Conservation (phyloP, 2,797 vertebrate genomes). For the Semaprochilodus insignis region DNA sequence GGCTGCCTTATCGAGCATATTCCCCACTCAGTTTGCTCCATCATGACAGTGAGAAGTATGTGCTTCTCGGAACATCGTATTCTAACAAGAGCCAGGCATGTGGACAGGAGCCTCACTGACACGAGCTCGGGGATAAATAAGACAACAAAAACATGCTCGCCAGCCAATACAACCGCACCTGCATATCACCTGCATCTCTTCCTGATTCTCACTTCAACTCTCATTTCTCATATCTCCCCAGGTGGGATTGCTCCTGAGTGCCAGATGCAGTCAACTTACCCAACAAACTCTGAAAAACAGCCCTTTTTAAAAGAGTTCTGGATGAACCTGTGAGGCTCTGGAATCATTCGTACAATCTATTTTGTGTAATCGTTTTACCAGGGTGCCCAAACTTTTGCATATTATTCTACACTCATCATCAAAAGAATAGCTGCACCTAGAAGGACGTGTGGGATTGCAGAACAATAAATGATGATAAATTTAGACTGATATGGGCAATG, state of each 20-base stretch:
- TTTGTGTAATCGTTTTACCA: too few relatives aligned
- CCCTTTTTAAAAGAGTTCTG: not conserved
- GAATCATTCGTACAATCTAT: too few relatives aligned
- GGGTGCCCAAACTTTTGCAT: too few relatives aligned
- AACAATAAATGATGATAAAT: too few relatives aligned
- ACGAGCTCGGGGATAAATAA: not conserved
- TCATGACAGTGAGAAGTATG: too few relatives aligned
- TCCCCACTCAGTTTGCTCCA: not conserved
- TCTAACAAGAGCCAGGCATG: not conserved
- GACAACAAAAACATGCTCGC: not conserved
- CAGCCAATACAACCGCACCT: not conserved
- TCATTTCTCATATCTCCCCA: constrained; percentile 1
- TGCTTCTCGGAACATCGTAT: not conserved
- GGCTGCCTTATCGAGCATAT: not conserved
- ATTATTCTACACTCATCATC: too few relatives aligned
- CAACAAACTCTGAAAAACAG: not conserved
- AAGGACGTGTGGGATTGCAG: too few relatives aligned
- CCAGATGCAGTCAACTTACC: not conserved
- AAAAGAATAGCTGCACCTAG: too few relatives aligned
- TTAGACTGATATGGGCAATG: too few relatives aligned
- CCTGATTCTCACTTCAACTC: constrained; percentile 11
- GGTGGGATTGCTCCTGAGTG: not conserved
- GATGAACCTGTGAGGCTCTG: not conserved
- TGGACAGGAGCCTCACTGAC: not conserved
- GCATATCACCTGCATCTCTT: not conserved